Conservation (phyloP, 1,140 invertebrate species). For the Pogonomyrmex californicus region DNA sequence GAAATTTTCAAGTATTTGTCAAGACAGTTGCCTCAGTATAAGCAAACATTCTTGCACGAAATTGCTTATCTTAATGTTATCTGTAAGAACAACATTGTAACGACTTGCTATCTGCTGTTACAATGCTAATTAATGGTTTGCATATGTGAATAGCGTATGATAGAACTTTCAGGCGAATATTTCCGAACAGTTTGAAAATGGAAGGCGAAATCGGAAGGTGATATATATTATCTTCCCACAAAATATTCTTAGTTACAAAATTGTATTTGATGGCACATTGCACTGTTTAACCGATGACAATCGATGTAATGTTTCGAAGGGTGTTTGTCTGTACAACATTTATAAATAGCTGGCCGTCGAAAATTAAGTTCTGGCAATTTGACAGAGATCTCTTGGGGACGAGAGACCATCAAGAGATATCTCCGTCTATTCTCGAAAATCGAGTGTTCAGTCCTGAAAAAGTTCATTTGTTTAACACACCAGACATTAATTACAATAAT, state of each 20-base stretch:
- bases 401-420: not conserved
- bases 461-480: no score
- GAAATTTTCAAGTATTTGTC: conserved; percentile 7
- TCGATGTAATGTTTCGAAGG: not conserved
- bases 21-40: not conserved
- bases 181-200: no score
- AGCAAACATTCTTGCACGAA: not conserved
- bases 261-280: conserved; percentile 1
- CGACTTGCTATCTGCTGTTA: conserved; percentile 5
- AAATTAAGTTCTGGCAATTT: conserved; percentile 41
- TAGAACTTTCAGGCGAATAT: not conserved
- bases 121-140: conserved; percentile 4
- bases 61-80: conserved; percentile 39
- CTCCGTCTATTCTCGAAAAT: conserved; percentile 24
- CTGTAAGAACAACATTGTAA: conserved; percentile 8
- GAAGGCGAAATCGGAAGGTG: no score
- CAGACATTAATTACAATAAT: no score
- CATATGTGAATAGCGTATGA: no score
- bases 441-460: not conserved
- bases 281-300: conserved; percentile 47
- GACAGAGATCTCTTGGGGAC: conserved; percentile 30
- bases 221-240: no score
- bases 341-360: conserved; percentile 54
- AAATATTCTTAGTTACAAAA: not conserved
- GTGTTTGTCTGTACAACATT: conserved; percentile 40